Conservation (phyloP, 2,113 vertebrate genomes). For the Pelvicachromis taeniatus region DNA sequence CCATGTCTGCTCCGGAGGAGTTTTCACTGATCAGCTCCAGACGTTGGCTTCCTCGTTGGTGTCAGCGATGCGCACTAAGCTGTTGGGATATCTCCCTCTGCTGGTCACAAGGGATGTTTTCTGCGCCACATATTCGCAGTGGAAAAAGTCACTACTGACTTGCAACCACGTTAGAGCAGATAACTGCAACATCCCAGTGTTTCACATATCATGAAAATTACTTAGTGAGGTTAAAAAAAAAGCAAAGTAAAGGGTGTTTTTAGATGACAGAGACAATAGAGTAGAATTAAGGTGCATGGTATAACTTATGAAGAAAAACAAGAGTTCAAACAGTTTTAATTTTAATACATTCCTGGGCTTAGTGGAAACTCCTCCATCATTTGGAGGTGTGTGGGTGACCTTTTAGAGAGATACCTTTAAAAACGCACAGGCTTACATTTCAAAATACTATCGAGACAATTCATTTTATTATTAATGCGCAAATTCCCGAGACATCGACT, state of each 20-base stretch:
- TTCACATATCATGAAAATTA: neutral
- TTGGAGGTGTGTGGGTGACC: neutral
- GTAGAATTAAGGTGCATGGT: neutral
- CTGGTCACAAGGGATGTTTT: neutral
- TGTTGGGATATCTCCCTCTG: neutral
- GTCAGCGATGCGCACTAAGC: neutral
- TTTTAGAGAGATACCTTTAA: neutral
- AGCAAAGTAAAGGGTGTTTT: neutral
- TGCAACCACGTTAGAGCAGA: neutral
- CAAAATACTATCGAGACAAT: neutral
- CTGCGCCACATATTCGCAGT: neutral
- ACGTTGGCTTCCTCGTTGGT: neutral
- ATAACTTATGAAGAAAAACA: neutral
- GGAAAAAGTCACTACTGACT: neutral
- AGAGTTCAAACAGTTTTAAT: neutral
- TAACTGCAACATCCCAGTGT: neutral
- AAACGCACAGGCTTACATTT: neutral
- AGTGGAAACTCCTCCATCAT: neutral
- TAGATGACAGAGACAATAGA: neutral
- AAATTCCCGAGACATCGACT: neutral
- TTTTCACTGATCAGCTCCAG: neutral
- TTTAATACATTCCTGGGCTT: neutral
- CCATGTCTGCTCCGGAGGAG: neutral
- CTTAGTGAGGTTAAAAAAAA: neutral
- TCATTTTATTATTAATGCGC: neutral